phyloP scores from a whole-genome alignment of 1,140 invertebrate species.

The Carcinoscorpius rotundicauda region DNA sequence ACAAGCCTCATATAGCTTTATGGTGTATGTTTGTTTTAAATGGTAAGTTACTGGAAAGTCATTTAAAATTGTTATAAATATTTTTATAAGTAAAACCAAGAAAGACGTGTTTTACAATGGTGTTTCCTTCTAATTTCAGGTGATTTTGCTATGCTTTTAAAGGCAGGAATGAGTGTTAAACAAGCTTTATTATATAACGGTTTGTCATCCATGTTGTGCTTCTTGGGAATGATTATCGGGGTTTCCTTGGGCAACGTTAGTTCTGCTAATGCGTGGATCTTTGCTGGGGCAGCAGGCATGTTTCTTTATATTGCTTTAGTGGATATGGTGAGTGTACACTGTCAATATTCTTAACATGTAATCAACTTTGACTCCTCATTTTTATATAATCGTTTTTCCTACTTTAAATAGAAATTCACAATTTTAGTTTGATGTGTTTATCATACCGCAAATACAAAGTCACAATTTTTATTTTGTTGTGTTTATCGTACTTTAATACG shows the following conservation, averaged over 20 bases:
- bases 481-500: no score
- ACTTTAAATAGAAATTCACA: no score
- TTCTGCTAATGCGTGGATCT: constrained; percentile 68
- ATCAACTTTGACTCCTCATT: neutral
- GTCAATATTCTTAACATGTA: neutral
- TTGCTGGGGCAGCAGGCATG: constrained; percentile 76
- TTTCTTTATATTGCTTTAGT: constrained; percentile 91
- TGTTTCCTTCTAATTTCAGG: constrained; percentile 37
- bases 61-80: no score
- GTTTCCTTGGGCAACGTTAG: constrained; percentile 62
- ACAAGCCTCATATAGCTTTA: no score
- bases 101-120: no score
- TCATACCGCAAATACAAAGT: no score
- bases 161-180: constrained; percentile 78
- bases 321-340: constrained; percentile 58
- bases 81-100: no score
- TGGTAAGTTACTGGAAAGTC: no score
- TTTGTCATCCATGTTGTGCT: constrained; percentile 70
- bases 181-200: constrained; percentile 75
- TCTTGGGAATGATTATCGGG: constrained; percentile 73
- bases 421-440: no score
- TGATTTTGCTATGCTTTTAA: constrained; percentile 87
- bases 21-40: no score
- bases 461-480: no score
- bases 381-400: no score